A percentile compares a stretch with the other conserved stretches of the same genome.
Conservation (phyloP, 2,888 invertebrate genomes). For the Notodonta ziczac region DNA sequence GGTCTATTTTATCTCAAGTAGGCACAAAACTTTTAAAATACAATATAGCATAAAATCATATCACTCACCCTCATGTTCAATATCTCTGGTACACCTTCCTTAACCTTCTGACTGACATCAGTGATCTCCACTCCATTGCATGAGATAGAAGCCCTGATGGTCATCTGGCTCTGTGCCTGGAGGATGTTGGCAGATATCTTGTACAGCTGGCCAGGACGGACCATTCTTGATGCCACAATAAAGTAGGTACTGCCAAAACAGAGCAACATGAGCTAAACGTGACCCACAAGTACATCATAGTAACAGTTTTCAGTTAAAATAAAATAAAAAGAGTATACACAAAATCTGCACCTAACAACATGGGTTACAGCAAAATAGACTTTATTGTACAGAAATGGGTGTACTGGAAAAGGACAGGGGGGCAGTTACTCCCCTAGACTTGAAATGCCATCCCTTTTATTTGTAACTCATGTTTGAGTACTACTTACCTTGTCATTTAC, state of each 20-base stretch:
- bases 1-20: too few relatives aligned
- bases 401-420: too few relatives aligned
- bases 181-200: constrained; percentile 94
- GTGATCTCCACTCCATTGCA: constrained; percentile 95
- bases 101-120: constrained; percentile 92
- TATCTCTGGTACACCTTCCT: constrained; percentile 95
- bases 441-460: too few relatives aligned
- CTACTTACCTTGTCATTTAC: too few relatives aligned
- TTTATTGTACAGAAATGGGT: too few relatives aligned
- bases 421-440: too few relatives aligned
- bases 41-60: not conserved
- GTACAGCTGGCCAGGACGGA: constrained; percentile 96
- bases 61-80: constrained; percentile 91
- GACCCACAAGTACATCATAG: not conserved
- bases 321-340: too few relatives aligned
- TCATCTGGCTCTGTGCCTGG: constrained; percentile 91
- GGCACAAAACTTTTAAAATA: too few relatives aligned
- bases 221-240: constrained; percentile 95
- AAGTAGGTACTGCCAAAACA: constrained; percentile 90
- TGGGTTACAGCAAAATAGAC: too few relatives aligned
- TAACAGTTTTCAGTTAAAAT: too few relatives aligned
- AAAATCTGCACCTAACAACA: too few relatives aligned
- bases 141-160: constrained; percentile 94
- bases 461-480: too few relatives aligned
- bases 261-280: not conserved